Percentiles rank a stretch among this genome's conserved stretches.
phyloP scores from a whole-genome alignment of 1,140 invertebrate genomes.

The Wasmannia auropunctata region DNA sequence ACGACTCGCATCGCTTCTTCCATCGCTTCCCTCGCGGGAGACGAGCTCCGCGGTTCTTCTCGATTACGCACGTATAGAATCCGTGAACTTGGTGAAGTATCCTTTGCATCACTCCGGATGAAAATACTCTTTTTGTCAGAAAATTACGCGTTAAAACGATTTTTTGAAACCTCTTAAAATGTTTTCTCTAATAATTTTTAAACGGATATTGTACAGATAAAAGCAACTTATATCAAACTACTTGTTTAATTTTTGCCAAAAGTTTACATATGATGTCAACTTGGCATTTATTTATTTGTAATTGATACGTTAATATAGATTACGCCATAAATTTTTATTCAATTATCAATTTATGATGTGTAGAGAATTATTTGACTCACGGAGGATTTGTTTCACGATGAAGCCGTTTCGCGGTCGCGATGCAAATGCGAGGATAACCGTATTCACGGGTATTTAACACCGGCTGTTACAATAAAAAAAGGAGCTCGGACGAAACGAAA shows the following conservation, averaged over 20 bases:
- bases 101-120: neutral
- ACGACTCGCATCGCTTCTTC: slow-evolving; percentile 50
- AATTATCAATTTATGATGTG: neutral
- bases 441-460: slow-evolving; percentile 44
- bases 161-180: neutral
- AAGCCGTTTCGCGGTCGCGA: slow-evolving; percentile 3
- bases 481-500: neutral
- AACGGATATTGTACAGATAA: neutral
- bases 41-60: neutral
- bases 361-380: neutral
- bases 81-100: neutral
- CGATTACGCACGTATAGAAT: neutral
- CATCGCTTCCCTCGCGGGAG: slow-evolving; percentile 6
- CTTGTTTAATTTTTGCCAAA: neutral
- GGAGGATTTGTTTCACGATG: neutral
- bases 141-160: neutral
- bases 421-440: slow-evolving; percentile 7
- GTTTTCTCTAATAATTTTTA: neutral
- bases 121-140: neutral
- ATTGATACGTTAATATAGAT: neutral
- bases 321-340: neutral
- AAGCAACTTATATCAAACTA: neutral
- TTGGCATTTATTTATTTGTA: neutral
- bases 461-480: slow-evolving; percentile 17
- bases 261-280: neutral